Conservation (phyloP, 2,888 invertebrate genomes). For the Acleris sparsana region DNA sequence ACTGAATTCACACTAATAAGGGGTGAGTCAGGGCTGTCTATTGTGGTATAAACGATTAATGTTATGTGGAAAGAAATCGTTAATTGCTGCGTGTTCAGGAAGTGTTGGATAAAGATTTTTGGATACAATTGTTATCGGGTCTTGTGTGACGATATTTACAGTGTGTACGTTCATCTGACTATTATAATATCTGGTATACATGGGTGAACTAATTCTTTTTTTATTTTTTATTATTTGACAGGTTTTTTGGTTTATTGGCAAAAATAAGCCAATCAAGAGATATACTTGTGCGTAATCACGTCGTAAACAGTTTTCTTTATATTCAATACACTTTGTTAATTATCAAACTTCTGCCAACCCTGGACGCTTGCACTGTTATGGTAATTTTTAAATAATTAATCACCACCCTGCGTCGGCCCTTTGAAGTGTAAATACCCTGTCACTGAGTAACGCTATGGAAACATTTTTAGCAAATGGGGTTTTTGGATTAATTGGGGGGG, state of each 20-base stretch:
- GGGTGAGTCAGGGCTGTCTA: constrained; percentile 42
- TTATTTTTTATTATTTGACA: no score
- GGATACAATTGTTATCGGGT: not conserved
- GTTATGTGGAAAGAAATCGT: constrained; percentile 17
- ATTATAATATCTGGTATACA: no score
- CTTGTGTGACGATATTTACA: no score
- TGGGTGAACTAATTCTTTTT: no score
- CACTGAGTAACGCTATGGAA: constrained; percentile 38
- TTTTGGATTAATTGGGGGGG: no score
- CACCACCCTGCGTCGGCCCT: constrained; percentile 46
- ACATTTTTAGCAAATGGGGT: not conserved
- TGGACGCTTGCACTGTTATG: constrained; percentile 39
- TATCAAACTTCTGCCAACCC: constrained; percentile 34
- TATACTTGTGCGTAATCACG: no score
- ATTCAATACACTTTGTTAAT: not conserved
- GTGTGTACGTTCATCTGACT: no score
- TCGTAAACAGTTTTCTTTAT: no score
- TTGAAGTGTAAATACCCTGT: constrained; percentile 56
- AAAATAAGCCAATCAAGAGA: no score
- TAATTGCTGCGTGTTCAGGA: not conserved
- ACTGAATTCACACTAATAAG: constrained; percentile 47
- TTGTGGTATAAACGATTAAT: constrained; percentile 30
- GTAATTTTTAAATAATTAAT: constrained; percentile 57
- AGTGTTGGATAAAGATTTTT: constrained; percentile 6
- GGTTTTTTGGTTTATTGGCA: no score